Evolutionary conservation across 2,797 vertebrate genomes (phyloP).

Genomic region (Macropodus opercularis): DNA sequence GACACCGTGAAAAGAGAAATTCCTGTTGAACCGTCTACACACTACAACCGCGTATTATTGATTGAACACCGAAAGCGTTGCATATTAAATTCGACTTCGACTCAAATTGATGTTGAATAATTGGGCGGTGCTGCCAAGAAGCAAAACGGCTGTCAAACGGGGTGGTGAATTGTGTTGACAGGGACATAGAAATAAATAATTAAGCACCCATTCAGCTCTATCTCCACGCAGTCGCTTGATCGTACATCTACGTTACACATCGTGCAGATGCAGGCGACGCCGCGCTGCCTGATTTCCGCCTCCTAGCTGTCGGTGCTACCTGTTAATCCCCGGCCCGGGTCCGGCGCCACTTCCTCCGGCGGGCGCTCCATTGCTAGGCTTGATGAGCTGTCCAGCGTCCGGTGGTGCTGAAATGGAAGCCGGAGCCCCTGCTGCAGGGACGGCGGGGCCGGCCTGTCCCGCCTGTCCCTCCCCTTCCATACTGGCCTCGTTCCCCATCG

Average conservation of each 20-base stretch:
- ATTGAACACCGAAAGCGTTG: conserved; percentile 35
- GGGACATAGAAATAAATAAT: conserved; percentile 81
- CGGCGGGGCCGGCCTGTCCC: conserved; percentile 80
- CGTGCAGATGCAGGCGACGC: conserved; percentile 42
- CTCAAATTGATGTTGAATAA: conserved; percentile 25
- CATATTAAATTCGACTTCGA: conserved; percentile 36
- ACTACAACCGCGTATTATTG: conserved; percentile 40
- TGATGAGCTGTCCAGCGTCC: conserved; percentile 87
- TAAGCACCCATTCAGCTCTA: conserved; percentile 72
- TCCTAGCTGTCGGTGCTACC: conserved; percentile 75
- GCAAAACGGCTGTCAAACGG: conserved; percentile 23
- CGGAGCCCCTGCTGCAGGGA: conserved; percentile 80
- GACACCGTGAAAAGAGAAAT: conserved; percentile 62
- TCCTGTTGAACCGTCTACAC: conserved; percentile 15
- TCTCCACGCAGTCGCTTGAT: conserved; percentile 61
- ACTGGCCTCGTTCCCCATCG: conserved; percentile 87
- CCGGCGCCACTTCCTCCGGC: conserved; percentile 79
- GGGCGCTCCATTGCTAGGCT: conserved; percentile 86
- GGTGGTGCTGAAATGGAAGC: conserved; percentile 88
- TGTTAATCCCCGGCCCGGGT: conserved; percentile 84
- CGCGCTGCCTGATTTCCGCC: conserved; percentile 48
- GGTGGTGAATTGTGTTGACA: conserved; percentile 69
- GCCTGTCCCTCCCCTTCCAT: conserved; percentile 83
- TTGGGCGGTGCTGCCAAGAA: conserved; percentile 30
- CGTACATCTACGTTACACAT: conserved; percentile 50